Base-by-base conservation (phyloP, 2,888 invertebrate species). In the Drosophila infuscata region DNA sequence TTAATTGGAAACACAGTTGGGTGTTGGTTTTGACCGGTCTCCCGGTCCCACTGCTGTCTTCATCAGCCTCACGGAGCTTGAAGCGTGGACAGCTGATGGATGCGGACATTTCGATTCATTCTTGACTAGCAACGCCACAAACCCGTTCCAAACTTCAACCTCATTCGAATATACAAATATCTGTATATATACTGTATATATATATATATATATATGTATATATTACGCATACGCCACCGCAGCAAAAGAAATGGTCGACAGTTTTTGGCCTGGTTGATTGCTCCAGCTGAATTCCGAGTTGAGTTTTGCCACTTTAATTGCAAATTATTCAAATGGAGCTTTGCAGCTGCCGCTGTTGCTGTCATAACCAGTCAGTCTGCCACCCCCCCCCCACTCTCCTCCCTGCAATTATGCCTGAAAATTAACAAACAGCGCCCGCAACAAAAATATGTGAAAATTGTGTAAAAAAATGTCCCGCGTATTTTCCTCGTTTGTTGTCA, bases 1-100 rank as follows among this genome's bases (percentile, higher is more conserved):
- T 86, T 86, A 86, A 86, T 86, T 86, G 85, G 85, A 86, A 86
- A 90, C 89, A 87, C 85, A 86, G 85, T 86, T 90, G 91, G 85
- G 90, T 90, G 90, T 90, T 86, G 83, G 58, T 81, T 81, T 79
- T 88, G 88, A 88, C 90, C 83, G 83, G 86, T 89, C 77, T 83
- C 64, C 48, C 15, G 32, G 5, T 29, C 29, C 29, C 29, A 64
- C 77, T 83, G 82, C 83, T 71, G 86, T 82, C 82, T 82, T 85
- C 83, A 82, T 82, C 83, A 79, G 64, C 73, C 64, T 20, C 46
- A 12, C 20, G 6, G 20, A 58, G 54, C 48, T 63, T 72, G 73
- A 73, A 65, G 78, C 82, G 79, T 51, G 74, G 91, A 90, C 91
- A 87, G 79, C 90, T 86, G 85, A 86, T 90, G 82, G 91, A 85